A percentile compares a stretch with the other conserved stretches of the same genome.
phyloP scores from a whole-genome alignment of 1,140 invertebrate species.

The Mizuhopecten yessoensis region DNA sequence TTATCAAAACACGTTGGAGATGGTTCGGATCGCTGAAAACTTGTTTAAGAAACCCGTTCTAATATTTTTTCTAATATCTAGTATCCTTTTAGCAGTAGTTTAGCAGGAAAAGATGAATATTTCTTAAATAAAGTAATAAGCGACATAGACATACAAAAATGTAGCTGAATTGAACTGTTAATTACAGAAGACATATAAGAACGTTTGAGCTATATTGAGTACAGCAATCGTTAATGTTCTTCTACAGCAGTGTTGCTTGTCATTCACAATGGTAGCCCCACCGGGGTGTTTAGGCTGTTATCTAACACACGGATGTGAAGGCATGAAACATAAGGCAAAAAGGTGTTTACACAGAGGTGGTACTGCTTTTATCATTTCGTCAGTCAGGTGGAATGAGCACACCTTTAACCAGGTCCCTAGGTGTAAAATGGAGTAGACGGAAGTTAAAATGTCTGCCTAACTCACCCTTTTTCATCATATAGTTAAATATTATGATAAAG shows the following conservation, averaged over 20 bases:
- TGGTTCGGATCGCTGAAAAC: too few species aligned
- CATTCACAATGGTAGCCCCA: not conserved
- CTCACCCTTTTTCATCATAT: constrained; percentile 15
- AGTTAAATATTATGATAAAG: constrained; percentile 28
- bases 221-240: too few species aligned
- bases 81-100: too few species aligned
- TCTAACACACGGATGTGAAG: not conserved
- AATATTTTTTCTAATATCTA: too few species aligned
- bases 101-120: too few species aligned
- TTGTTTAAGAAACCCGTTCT: too few species aligned
- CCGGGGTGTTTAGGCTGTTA: not conserved
- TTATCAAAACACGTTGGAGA: too few species aligned
- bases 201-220: not conserved
- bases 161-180: not conserved
- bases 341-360: constrained; percentile 13
- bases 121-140: too few species aligned
- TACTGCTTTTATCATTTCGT: not conserved
- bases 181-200: too few species aligned
- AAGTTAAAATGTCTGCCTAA: not conserved
- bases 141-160: not conserved
- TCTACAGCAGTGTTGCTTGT: not conserved
- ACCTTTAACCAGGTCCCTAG: not conserved
- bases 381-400: not conserved
- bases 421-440: not conserved
- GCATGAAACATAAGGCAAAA: constrained; percentile 28